Evolutionary conservation across 2,888 invertebrate species (phyloP).

Genomic region (Graphium colonna): DNA sequence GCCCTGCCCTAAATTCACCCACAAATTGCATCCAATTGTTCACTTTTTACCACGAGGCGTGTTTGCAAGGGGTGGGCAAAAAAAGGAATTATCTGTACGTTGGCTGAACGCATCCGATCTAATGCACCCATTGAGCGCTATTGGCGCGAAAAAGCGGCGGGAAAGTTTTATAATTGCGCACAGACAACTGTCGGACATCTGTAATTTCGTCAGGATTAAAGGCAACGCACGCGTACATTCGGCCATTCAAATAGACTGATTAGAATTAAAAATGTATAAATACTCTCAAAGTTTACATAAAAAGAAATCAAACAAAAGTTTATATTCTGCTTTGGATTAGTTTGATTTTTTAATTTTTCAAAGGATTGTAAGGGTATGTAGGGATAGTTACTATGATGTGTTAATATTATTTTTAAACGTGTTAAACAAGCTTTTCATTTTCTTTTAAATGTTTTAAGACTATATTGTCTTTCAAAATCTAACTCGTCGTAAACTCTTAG

Average conservation of each 20-base stretch:
- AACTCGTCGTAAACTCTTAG: too few species aligned
- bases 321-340: not conserved
- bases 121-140: slow-evolving; percentile 60
- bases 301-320: not conserved
- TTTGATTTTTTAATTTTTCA: not conserved
- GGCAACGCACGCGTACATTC: slow-evolving; percentile 3
- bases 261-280: not conserved
- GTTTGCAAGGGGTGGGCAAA: slow-evolving; percentile 56
- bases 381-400: too few species aligned
- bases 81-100: slow-evolving; percentile 52
- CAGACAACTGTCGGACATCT: slow-evolving; percentile 41
- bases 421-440: too few species aligned
- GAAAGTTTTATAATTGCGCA: slow-evolving; percentile 48
- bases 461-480: too few species aligned
- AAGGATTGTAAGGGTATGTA: too few species aligned
- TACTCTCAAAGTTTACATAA: too few species aligned
- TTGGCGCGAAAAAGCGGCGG: slow-evolving; percentile 56
- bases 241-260: not conserved
- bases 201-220: slow-evolving; percentile 26
- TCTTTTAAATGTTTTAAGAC: too few species aligned
- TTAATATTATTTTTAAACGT: too few species aligned
- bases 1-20: slow-evolving; percentile 72
- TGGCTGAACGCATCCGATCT: slow-evolving; percentile 53
- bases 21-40: slow-evolving; percentile 80
- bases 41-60: slow-evolving; percentile 72